Evolutionary conservation across 2,888 invertebrate species (phyloP), one percentile per base, ranked within the genome.

Genomic region (Gastrophysa polygoni): DNA sequence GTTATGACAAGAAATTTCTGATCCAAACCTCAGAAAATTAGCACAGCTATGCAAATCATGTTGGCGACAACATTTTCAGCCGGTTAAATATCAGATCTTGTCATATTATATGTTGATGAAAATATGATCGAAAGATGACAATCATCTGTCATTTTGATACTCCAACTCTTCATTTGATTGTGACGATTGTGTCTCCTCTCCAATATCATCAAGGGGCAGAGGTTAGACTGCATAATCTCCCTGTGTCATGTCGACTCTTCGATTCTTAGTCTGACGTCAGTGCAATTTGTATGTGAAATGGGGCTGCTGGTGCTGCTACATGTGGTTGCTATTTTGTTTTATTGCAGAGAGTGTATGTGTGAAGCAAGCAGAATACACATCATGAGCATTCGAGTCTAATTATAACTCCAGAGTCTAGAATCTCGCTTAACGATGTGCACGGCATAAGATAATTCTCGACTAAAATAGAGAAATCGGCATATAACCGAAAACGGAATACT

Each of bases 311-410:
- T 64, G 64, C 60, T 62, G 52, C n/a, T n/a, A n/a, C n/a, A n/a
- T n/a, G n/a, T n/a, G n/a, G n/a, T n/a, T 61, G 57, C 51, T 56
- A 61, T 65, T 65, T 67, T 65, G 63, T 65, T 64, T 64, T 57
- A 38, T 38, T 14, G n/a, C 6, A 14, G 38, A 14, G 38, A 4
- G 14, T 38, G 38, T 63, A 48, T 67, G 50, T 68, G 67, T 56
- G 57, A 60, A 61, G 64, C 67, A 61, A 68, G 65, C 63, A 54
- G 65, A 63, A 63, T 57, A 63, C 60, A 63, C 59, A 59, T 63
- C 59, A 60, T 63, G 67, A 65, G 62, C 61, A 63, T 68, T 64
- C 61, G 63, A 51, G 63, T 68, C 68, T 68, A 68, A 68, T 66
- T 66, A 66, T 68, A 68, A 59, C 60, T 58, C 59, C 52, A 61